Base-by-base conservation (phyloP, 2,888 invertebrate genomes). In the Saturnia pavonia region DNA sequence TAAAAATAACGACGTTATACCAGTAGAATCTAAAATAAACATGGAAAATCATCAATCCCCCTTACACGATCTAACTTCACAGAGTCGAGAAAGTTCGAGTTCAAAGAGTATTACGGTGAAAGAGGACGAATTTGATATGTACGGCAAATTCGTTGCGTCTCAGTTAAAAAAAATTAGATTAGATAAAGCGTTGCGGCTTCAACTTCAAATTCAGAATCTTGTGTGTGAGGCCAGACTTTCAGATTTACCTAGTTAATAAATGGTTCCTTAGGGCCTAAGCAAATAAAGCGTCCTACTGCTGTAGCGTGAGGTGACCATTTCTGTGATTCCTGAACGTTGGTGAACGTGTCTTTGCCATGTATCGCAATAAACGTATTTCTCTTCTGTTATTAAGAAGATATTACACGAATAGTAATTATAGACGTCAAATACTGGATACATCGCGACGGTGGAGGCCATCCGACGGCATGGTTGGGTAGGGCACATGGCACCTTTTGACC, bases 121-220 rank as follows among this genome's bases (percentile, higher is more conserved):
- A 43, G 89, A 90, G 43, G 91, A 91, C 80, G 90, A 90, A 74
- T 91, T 89, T 85, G 90, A 89, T 78, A 85, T 89, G 42, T 91
- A 88, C 79, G 90, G 90, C 3, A 89, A 88, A 77, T 89, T 84
- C 75, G 88, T 91, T 65, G 90, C 90, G 40, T 79, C 86, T 22
- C 91, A 91, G 72, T 71, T 91, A 57, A 84, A 90, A 65, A 82
- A 84, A 74, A 86, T 91, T 84, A 82, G 85, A 7, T 74, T 88
- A 1, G 82, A 85, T 11, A 88, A 82, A 74, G 90, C 90, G 27
- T 72, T 91, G 71, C 80, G 81, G 54, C 77, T 88, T 9, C 90
- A 91, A 72, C 75, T 89, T 27, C 83, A 87, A 72, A 89, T 91
- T 75, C 89, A 90, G 57, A 86, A 82, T 65, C 80, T 91, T 69